Percentiles rank a stretch among this genome's conserved stretches.
Conservation (phyloP, 2,888 invertebrate species). For the Myopa testacea region DNA sequence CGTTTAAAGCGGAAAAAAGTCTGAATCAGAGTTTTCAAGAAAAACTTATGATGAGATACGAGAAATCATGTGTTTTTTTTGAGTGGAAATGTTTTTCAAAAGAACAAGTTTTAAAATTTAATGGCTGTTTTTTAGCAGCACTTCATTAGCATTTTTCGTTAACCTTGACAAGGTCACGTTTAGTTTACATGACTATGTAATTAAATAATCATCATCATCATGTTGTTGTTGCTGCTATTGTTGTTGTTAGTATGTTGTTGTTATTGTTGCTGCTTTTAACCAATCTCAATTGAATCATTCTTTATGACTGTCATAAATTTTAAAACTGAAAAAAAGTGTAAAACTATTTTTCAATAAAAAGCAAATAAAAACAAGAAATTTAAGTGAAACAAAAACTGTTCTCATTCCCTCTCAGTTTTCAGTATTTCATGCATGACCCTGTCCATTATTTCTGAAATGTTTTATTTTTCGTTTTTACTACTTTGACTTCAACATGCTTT, state of each 20-base stretch:
- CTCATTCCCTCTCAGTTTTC: no score
- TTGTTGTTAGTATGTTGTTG: no score
- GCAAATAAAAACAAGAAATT: background rate
- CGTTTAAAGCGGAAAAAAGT: no score
- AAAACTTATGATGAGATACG: no score
- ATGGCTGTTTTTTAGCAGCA: background rate
- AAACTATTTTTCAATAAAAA: background rate
- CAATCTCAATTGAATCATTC: conserved; percentile 2
- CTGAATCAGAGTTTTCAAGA: no score
- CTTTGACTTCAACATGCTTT: background rate
- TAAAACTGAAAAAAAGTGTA: background rate
- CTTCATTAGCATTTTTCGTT: conserved; percentile 32
- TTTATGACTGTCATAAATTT: conserved; percentile 26
- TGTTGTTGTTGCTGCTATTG: conserved; percentile 11
- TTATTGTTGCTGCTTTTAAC: conserved; percentile 11
- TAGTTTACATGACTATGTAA: background rate
- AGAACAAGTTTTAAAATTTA: background rate
- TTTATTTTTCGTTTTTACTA: background rate
- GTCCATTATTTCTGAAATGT: background rate
- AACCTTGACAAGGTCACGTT: conserved; percentile 28
- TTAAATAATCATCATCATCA: background rate
- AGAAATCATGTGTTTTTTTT: no score
- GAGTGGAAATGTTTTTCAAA: no score
- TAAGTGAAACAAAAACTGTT: background rate
- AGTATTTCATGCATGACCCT: background rate